phyloP scores from a whole-genome alignment of 2,888 invertebrate species.

The Sphaerophoria taeniata region DNA sequence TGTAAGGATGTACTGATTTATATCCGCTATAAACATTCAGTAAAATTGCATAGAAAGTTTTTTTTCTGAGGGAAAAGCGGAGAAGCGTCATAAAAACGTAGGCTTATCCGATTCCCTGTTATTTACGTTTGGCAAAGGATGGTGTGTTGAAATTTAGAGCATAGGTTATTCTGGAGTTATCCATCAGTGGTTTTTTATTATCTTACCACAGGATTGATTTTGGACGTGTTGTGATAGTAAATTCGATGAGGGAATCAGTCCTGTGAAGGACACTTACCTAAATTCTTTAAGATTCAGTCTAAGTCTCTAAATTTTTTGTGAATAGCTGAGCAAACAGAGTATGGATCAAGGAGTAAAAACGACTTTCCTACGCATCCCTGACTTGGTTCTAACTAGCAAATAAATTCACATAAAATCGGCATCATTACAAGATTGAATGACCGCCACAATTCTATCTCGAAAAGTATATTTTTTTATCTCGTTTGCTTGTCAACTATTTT shows the following conservation, averaged over 20 bases:
- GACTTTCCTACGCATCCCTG: too few relatives aligned
- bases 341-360: too few relatives aligned
- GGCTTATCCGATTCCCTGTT: neutral
- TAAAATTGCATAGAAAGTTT: slow-evolving; percentile 42
- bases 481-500: neutral
- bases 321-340: too few relatives aligned
- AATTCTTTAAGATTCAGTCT: too few relatives aligned
- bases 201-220: slow-evolving; percentile 21
- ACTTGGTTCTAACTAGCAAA: too few relatives aligned
- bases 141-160: neutral
- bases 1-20: slow-evolving; percentile 59
- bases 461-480: neutral
- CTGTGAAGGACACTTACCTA: too few relatives aligned
- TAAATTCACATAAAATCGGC: too few relatives aligned
- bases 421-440: too few relatives aligned
- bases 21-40: slow-evolving; percentile 52
- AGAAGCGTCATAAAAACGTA: slow-evolving; percentile 8
- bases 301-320: too few relatives aligned
- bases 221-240: neutral
- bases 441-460: too few relatives aligned
- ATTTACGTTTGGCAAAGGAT: slow-evolving; percentile 3
- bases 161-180: neutral
- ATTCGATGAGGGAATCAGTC: neutral
- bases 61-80: slow-evolving; percentile 47
- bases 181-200: neutral